Conservation (phyloP, 2,888 invertebrate genomes). For the Drosophila tanythrix region DNA sequence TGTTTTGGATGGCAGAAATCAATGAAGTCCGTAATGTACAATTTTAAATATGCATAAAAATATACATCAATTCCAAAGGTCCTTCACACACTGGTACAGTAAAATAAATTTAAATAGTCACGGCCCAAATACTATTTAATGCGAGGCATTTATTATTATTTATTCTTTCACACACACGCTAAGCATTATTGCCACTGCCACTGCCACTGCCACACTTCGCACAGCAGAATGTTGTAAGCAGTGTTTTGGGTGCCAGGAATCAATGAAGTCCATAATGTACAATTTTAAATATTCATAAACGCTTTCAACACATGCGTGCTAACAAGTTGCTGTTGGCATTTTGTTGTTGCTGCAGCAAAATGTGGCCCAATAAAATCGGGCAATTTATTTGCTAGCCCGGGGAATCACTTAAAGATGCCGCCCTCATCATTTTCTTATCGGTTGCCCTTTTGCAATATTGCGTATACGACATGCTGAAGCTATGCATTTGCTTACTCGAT, state of each 20-base stretch:
- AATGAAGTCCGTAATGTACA: too few relatives aligned
- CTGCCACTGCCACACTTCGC: not conserved
- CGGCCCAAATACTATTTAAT: not conserved
- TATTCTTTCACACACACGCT: slow-evolving; percentile 1
- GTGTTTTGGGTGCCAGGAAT: not conserved
- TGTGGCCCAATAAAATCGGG: slow-evolving; percentile 41
- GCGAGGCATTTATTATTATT: not conserved
- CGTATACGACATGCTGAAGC: slow-evolving; percentile 41
- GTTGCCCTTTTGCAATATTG: slow-evolving; percentile 37
- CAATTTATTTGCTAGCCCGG: slow-evolving; percentile 42
- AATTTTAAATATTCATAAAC: slow-evolving; percentile 56
- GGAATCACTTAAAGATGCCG: slow-evolving; percentile 47
- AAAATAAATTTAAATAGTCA: not conserved
- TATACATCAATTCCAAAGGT: not conserved
- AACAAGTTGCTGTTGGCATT: not conserved
- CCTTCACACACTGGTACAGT: not conserved
- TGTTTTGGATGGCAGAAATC: too few relatives aligned
- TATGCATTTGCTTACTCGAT: slow-evolving; percentile 45
- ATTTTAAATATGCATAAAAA: too few relatives aligned
- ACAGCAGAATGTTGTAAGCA: not conserved
- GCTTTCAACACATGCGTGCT: slow-evolving; percentile 59
- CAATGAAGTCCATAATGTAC: slow-evolving; percentile 30
- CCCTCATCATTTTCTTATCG: not conserved
- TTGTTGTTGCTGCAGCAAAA: slow-evolving; percentile 6
- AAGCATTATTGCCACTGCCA: not conserved